Conservation (phyloP, 1,140 invertebrate species). For the Caerostris darwini region DNA sequence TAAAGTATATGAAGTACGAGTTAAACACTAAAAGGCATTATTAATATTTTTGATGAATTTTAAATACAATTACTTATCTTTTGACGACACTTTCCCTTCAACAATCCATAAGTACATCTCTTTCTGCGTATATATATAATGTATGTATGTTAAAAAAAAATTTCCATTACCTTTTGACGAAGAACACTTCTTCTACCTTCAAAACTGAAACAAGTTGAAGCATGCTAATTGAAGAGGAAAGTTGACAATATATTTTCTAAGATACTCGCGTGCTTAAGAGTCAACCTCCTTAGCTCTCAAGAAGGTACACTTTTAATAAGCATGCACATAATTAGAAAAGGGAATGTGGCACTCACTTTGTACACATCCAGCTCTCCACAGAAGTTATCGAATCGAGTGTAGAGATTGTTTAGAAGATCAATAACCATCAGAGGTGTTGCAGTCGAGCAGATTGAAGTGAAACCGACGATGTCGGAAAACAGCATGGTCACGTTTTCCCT, state of each 20-base stretch:
- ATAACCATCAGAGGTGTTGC: constrained; percentile 95
- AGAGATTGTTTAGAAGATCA: constrained; percentile 96
- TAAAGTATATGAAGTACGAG: no score
- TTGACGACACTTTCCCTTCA: no score
- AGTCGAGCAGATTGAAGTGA: constrained; percentile 97
- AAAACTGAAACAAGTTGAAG: background rate
- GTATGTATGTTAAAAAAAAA: no score
- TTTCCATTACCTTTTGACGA: background rate
- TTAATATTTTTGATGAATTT: no score
- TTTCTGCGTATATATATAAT: no score
- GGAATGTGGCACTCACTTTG: constrained; percentile 85
- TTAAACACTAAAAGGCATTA: no score
- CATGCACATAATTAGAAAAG: constrained; percentile 27
- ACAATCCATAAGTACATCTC: no score
- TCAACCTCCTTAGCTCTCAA: constrained; percentile 1
- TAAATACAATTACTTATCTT: no score
- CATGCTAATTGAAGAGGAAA: background rate
- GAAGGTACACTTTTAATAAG: constrained; percentile 8
- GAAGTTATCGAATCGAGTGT: constrained; percentile 96
- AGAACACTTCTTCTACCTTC: background rate
- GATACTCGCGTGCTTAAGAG: background rate
- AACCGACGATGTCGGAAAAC: constrained; percentile 99
- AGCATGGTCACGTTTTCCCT: constrained; percentile 97
- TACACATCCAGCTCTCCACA: constrained; percentile 97
- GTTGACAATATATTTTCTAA: background rate